Evolutionary conservation across 2,797 vertebrate genomes (phyloP).

Genomic region (Sebastes hubbsi): DNA sequence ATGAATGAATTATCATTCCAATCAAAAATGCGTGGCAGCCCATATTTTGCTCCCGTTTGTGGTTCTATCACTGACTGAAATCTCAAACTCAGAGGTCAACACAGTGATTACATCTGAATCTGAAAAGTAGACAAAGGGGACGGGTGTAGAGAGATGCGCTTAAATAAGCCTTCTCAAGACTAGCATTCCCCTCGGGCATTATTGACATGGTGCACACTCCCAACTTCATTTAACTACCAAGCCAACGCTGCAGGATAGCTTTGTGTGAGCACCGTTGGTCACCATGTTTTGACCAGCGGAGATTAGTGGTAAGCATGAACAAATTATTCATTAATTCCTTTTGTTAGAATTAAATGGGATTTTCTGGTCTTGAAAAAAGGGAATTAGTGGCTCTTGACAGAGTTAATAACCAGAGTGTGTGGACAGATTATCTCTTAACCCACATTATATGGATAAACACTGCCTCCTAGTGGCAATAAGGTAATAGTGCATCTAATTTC

Average conservation of each 20-base stretch:
- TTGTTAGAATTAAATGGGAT: constrained; percentile 34
- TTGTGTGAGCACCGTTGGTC: neutral
- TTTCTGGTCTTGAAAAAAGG: constrained; percentile 27
- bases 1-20: constrained; percentile 32
- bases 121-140: constrained; percentile 8
- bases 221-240: neutral
- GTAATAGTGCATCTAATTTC: neutral
- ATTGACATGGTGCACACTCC: constrained; percentile 1
- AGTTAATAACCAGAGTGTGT: constrained; percentile 10
- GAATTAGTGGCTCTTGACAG: constrained; percentile 20
- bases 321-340: constrained; percentile 12
- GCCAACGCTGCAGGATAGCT: neutral
- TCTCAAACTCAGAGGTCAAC: constrained; percentile 26
- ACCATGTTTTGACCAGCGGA: neutral
- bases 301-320: neutral
- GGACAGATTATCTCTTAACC: neutral
- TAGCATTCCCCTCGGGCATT: neutral
- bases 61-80: constrained; percentile 9
- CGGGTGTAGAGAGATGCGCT: neutral
- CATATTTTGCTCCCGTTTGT: constrained; percentile 25
- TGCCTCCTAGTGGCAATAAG: constrained; percentile 55
- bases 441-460: neutral
- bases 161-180: neutral
- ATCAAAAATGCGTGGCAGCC: constrained; percentile 26
- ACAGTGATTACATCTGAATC: neutral